Base-by-base conservation (phyloP, 2,797 vertebrate genomes). In the Aphelocoma californica region DNA sequence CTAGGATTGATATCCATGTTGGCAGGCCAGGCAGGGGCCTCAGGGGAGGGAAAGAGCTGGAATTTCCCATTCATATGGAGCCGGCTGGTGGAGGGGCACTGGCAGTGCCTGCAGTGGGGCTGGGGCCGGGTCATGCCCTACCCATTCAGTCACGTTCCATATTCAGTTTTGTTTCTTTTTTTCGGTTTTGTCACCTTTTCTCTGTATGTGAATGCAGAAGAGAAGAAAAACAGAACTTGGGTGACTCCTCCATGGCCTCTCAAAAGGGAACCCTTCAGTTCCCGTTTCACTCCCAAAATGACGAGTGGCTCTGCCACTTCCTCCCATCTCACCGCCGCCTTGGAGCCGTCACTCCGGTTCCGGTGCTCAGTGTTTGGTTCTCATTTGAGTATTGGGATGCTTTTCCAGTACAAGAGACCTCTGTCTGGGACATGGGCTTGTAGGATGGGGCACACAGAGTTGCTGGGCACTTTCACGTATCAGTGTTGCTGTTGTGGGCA, bases 301-400 rank as follows among this genome's bases (percentile, higher is more conserved):
- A 3, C 0, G 5, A 40, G 61, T 19, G 19, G 6, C 71, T 34
- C 3, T 19, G 56, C 56, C 8, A 1, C 25, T n/a, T 34, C 31
- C 38, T 34, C 24, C 57, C 12, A 0, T 78, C 44, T 18, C 18
- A 5, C 16, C 8, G 34, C 40, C 7, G 2, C 29, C 6, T 4
- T 6, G 24, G 29, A 38, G 8, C 12, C 0, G 0, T 20, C 0
- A 0, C 17, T 77, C 20, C 66, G 0, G 0, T 34, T 7, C 0
- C 3, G 66, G 47, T 9, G 7, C 80, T 6, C 24, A 0, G 26
- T 21, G 32, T 34, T 84, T 31, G 50, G 29, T 28, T 78, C 26
- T 14, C 3, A 6, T 5, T 12, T 15, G 7, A 13, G 1, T 3
- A 12, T 4, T 3, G 3, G 70, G 38, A 1, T 20, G 4, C 17